These are phyloP conservation scores for Drosophila emarginata DNA, from an alignment of 2,888 invertebrate species.

Conservation along the genomic window DNA sequence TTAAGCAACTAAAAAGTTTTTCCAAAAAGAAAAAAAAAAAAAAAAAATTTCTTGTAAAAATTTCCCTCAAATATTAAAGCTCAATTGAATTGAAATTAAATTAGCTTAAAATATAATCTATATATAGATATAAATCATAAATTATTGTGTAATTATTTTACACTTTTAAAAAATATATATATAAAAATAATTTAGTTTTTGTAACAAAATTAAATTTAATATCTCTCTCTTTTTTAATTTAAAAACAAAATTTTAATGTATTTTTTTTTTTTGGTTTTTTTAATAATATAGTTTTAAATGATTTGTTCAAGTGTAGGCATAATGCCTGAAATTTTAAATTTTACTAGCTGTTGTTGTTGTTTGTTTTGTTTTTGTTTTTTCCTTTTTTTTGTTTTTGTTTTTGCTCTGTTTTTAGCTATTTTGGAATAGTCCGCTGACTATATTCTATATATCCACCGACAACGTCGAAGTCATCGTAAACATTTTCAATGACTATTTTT, in stretches of 20 bases:
- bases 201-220: too few relatives aligned
- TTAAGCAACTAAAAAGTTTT: too few relatives aligned
- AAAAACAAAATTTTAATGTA: background rate
- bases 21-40: too few relatives aligned
- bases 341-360: too few relatives aligned
- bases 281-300: too few relatives aligned
- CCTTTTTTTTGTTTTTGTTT: background rate
- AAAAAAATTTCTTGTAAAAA: background rate
- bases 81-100: background rate
- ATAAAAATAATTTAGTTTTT: too few relatives aligned
- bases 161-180: too few relatives aligned
- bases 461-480: slow-evolving; percentile 55
- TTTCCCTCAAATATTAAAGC: background rate
- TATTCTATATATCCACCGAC: slow-evolving; percentile 12
- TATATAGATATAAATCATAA: background rate
- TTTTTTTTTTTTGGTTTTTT: slow-evolving; percentile 26
- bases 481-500: slow-evolving; percentile 78
- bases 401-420: slow-evolving; percentile 46
- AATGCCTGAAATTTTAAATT: slow-evolving; percentile 9
- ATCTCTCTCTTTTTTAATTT: too few relatives aligned
- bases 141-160: too few relatives aligned
- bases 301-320: slow-evolving; percentile 21
- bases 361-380: too few relatives aligned
- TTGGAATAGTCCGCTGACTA: slow-evolving; percentile 49
- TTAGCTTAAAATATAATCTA: background rate